A percentile compares a stretch with the other conserved stretches of the same genome.
Evolutionary conservation across 2,888 invertebrate genomes (phyloP).

Genomic region (Linnaemya vulpina): DNA sequence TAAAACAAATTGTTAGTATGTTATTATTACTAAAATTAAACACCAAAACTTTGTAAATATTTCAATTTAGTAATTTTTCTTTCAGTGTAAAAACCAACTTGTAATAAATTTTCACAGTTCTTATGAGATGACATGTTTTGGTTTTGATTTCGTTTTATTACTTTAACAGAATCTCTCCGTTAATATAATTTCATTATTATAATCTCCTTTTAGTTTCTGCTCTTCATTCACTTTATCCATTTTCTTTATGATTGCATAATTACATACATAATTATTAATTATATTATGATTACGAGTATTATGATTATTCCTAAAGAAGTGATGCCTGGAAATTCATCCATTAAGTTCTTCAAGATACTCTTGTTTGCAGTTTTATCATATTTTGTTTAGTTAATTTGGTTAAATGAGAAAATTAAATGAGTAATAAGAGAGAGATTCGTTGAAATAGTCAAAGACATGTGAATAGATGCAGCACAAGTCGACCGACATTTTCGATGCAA

Average conservation of each 20-base stretch:
- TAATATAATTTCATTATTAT: constrained; percentile 53
- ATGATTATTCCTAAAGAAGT: constrained; percentile 39
- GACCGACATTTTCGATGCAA: too few species aligned
- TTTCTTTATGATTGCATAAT: constrained; percentile 59
- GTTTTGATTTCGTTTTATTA: constrained; percentile 39
- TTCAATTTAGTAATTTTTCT: constrained; percentile 36
- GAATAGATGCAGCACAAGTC: too few species aligned
- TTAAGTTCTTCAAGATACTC: constrained; percentile 22
- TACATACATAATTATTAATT: constrained; percentile 63
- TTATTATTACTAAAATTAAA: background rate
- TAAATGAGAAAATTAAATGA: constrained; percentile 49
- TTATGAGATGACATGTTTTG: constrained; percentile 7
- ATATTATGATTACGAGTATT: constrained; percentile 28
- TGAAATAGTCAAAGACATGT: too few species aligned
- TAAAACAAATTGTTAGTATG: constrained; percentile 28
- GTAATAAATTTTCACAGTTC: constrained; percentile 3
- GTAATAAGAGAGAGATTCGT: constrained; percentile 3
- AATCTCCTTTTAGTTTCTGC: constrained; percentile 41
- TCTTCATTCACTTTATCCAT: constrained; percentile 34
- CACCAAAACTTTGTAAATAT: constrained; percentile 73
- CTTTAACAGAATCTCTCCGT: constrained; percentile 26
- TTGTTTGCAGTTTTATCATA: constrained; percentile 71
- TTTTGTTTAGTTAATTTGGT: background rate
- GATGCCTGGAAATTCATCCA: constrained; percentile 38
- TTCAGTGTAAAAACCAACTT: constrained; percentile 41